Base-by-base conservation (phyloP, 2,113 vertebrate genomes). In the Climacteris rufus region DNA sequence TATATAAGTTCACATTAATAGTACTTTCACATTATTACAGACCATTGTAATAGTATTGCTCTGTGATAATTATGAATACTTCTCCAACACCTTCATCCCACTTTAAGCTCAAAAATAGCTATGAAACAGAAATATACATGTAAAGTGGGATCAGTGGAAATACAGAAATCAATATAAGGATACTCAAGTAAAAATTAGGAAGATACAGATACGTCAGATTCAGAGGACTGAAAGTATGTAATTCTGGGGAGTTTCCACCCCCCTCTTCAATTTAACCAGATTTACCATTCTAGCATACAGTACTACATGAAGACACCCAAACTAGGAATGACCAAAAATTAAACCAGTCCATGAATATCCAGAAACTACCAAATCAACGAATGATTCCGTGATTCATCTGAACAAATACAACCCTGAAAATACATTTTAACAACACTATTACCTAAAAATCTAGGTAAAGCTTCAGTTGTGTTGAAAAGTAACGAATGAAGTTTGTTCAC, bases 361-460 rank as follows among this genome's bases (percentile, higher is more conserved):
- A 57, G 27, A 61, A 71, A 28, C 25, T 10, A 39, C 25, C 23
- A 65, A n/a, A 44, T 19, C 22, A 40, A 10, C 18, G 47, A 44
- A 68, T 6, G n/a, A 31, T 61, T 37, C 31, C 63, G 12, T 19
- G 40, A 69, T 24, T 77, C 27, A 42, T 9, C 35, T 39, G 37
- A 82, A 50, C 15, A 31, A 52, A 42, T 18, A 27, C 0, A 0
- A 54, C 3, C 6, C 10, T 9, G 8, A 53, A 77, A 39, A 71
- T 6, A n/a, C 15, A 64, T 20, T 69, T 81, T 8, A 77, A 37
- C 19, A 8, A 17, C 13, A 5, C 23, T 22, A 44, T 37, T 42
- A 50, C 14, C 25, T 54, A 40, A 64, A 92, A 81, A 13, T 7
- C 16, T 12, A 4, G 24, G 35, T 33, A 42, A 59, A 59, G 8